A percentile compares a stretch with the other conserved stretches of the same genome.
These are phyloP conservation scores for Lordiphosa collinella DNA, from an alignment of 1,140 invertebrate species.

Conservation along the genomic window DNA sequence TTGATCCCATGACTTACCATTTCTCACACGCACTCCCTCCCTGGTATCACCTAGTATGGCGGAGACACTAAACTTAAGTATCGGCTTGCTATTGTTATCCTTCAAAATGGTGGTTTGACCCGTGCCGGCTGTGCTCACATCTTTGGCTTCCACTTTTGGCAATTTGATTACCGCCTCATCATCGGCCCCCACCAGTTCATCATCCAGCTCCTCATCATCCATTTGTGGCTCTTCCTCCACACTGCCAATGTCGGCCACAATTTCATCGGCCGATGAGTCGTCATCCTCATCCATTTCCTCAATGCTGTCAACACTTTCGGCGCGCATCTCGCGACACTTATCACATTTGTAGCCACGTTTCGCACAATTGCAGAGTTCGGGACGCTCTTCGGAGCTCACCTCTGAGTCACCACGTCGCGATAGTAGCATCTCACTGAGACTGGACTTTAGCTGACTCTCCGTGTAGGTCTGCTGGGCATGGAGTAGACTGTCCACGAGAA, in stretches of 20 bases:
- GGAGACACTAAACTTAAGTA: constrained; percentile 95
- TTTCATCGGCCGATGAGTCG: constrained; percentile 64
- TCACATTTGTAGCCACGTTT: constrained; percentile 77
- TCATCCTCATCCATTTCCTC: constrained; percentile 70
- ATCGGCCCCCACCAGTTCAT: constrained; percentile 47
- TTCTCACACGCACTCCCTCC: constrained; percentile 78
- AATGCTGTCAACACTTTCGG: constrained; percentile 65
- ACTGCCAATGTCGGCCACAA: constrained; percentile 61
- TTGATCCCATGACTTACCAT: constrained; percentile 67
- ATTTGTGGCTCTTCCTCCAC: constrained; percentile 48
- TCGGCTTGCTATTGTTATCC: constrained; percentile 83
- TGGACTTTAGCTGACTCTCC: constrained; percentile 62
- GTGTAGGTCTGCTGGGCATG: constrained; percentile 72
- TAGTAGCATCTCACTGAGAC: constrained; percentile 68
- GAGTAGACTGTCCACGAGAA: constrained; percentile 71
- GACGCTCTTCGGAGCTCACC: constrained; percentile 23
- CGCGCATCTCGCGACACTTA: constrained; percentile 68
- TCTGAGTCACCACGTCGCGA: constrained; percentile 36
- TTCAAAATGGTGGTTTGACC: constrained; percentile 67
- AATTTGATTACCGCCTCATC: constrained; percentile 58
- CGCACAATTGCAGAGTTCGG: constrained; percentile 43
- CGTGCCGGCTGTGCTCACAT: constrained; percentile 17
- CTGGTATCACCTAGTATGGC: constrained; percentile 88
- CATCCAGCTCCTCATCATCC: constrained; percentile 58
- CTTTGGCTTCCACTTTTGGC: constrained; percentile 68